Conservation (phyloP, 2,888 invertebrate species). For the Mimas tiliae region DNA sequence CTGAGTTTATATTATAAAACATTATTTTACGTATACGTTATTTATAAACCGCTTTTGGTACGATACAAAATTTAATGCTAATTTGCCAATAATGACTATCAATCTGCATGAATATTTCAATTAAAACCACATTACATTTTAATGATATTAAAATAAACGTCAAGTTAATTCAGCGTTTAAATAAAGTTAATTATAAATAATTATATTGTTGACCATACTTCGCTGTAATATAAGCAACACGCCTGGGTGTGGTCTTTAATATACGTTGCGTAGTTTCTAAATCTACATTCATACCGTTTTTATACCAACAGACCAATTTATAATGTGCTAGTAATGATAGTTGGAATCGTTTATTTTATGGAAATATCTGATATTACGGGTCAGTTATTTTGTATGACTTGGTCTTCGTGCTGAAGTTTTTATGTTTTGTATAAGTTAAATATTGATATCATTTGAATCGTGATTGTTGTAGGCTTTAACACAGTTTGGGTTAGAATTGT, state of each 20-base stretch:
- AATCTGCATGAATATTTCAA: slow-evolving; percentile 15
- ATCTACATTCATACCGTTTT: slow-evolving; percentile 39
- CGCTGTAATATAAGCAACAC: slow-evolving; percentile 34
- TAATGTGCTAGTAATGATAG: slow-evolving; percentile 28
- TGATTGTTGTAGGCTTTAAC: too few relatives aligned
- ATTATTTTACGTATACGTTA: not conserved
- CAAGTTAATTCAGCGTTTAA: slow-evolving; percentile 7
- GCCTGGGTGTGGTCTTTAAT: slow-evolving; percentile 61
- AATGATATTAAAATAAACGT: not conserved
- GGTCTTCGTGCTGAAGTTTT: too few relatives aligned
- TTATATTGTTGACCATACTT: slow-evolving; percentile 45
- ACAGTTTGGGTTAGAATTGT: too few relatives aligned
- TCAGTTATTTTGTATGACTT: not conserved
- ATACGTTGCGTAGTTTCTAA: slow-evolving; percentile 59
- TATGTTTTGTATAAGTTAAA: too few relatives aligned
- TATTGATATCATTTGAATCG: too few relatives aligned
- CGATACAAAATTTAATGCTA: slow-evolving; percentile 7
- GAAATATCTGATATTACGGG: not conserved
- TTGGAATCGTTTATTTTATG: slow-evolving; percentile 28
- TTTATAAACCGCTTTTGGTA: too few relatives aligned
- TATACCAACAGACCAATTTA: slow-evolving; percentile 15
- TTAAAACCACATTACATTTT: slow-evolving; percentile 12
- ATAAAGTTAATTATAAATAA: slow-evolving; percentile 32
- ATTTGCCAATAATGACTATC: slow-evolving; percentile 4
- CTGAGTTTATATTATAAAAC: too few relatives aligned